Base-by-base conservation (phyloP, 2,888 invertebrate species). In the Druceiella hillmani region DNA sequence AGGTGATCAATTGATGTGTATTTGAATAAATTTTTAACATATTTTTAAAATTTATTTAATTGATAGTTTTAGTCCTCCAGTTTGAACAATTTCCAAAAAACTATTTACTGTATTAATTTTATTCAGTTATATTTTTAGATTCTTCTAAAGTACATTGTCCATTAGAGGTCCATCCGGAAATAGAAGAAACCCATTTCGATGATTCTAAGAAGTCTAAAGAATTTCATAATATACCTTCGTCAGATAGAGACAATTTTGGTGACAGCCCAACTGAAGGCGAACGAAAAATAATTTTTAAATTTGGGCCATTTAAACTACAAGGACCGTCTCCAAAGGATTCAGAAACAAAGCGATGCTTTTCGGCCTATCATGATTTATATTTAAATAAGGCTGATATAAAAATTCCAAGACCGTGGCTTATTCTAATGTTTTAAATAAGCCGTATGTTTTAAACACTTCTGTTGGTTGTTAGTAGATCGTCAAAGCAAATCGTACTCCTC, bases 261-360 rank as follows among this genome's bases (percentile, higher is more conserved):
- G 43, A 41, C 43, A 43, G 33, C 38, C 30, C 27, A 40, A 40
- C 42, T 42, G 38, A 43, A 47, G 40, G 43, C 38, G 38, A 44
- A 45, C 39, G 44, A 41, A 48, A 44, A 46, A 46, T 45, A 44
- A 44, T 46, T 40, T 48, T 48, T 40, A 48, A 46, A 45, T 46
- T 48, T 43, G 45, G 44, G 44, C 41, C 41, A 41, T 46, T 46
- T 46, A 39, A 45, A 45, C 45, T 41, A 48, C 44, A 44, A 48
- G 48, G 46, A 45, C 46, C 44, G 29, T 48, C 46, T 48, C 45
- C 48, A 48, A 48, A 47, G 45, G 48, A 30, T 46, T 45, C 43
- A 48, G 45, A 40, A 39, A 44, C 39, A 42, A 47, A 45, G 37
- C 44, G 43, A 44, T 36, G 28, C 43, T 45, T 47, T 47, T 47